A percentile compares a stretch with the other conserved stretches of the same genome.
phyloP scores from a whole-genome alignment of 1,140 invertebrate genomes.

The Mactra quadrangularis region DNA sequence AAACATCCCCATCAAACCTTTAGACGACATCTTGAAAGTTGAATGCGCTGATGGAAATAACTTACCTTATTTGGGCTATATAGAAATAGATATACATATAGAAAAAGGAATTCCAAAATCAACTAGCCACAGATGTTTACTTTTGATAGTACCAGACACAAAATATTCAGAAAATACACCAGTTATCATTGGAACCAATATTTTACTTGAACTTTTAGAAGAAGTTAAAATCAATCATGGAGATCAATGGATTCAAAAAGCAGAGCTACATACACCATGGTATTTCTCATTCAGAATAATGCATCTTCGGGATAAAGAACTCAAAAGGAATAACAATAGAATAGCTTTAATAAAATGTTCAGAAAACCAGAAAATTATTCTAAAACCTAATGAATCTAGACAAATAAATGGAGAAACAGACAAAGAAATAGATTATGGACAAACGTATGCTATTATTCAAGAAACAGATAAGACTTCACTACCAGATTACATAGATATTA shows the following conservation, averaged over 20 bases:
- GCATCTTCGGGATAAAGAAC: background rate
- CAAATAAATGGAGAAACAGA: background rate
- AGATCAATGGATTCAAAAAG: too few species aligned
- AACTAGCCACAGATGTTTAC: background rate
- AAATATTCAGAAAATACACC: too few species aligned
- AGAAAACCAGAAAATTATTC: background rate
- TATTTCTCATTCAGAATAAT: conserved; percentile 50
- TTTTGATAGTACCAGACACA: conserved; percentile 42
- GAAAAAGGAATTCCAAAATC: background rate
- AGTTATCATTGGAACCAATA: conserved; percentile 56
- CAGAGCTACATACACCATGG: conserved; percentile 53
- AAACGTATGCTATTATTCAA: background rate
- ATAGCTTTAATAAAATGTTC: conserved; percentile 13
- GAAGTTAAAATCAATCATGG: conserved; percentile 35
- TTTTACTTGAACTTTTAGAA: conserved; percentile 15
- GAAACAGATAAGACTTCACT: too few species aligned
- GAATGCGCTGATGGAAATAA: conserved; percentile 40
- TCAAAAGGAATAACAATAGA: conserved; percentile 20
- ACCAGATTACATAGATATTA: too few species aligned
- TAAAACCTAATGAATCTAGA: background rate
- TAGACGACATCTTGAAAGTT: conserved; percentile 39
- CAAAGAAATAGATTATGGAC: background rate
- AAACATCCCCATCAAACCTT: conserved; percentile 1
- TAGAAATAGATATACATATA: conserved; percentile 36
- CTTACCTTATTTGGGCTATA: conserved; percentile 52